Evolutionary conservation across 2,888 invertebrate species (phyloP).

Genomic region (Thelaira solivaga): DNA sequence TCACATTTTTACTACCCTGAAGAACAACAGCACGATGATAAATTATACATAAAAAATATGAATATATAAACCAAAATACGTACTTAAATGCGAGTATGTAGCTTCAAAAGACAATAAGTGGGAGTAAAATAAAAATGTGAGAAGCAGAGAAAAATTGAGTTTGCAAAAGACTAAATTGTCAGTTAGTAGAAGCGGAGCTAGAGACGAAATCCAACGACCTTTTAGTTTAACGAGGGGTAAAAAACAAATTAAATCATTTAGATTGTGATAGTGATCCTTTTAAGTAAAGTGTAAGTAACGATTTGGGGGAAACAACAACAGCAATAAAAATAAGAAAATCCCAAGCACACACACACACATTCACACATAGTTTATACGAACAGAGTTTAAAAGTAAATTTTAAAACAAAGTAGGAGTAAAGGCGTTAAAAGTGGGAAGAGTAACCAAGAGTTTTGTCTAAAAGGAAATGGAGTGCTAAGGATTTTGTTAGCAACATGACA

Average conservation of each 20-base stretch:
- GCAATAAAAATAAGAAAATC: too few species aligned
- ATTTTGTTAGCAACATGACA: conserved; percentile 39
- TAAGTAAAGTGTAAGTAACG: conserved; percentile 66
- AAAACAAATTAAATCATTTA: conserved; percentile 77
- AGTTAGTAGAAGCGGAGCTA: not conserved
- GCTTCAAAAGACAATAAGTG: not conserved
- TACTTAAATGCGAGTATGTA: too few species aligned
- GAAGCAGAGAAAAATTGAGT: conserved; percentile 4
- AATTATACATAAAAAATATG: conserved; percentile 9
- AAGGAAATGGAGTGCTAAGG: conserved; percentile 61
- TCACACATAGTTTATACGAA: not conserved
- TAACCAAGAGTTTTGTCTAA: conserved; percentile 38
- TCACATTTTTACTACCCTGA: conserved; percentile 69
- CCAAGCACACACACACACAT: not conserved
- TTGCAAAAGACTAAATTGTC: conserved; percentile 9
- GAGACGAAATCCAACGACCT: conserved; percentile 28
- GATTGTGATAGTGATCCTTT: conserved; percentile 76
- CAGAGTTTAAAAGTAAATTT: not conserved
- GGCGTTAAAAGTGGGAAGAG: conserved; percentile 5
- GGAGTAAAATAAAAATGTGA: not conserved
- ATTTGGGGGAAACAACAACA: conserved; percentile 49
- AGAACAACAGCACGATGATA: conserved; percentile 23
- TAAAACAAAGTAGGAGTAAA: not conserved
- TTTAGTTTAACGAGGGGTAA: conserved; percentile 72
- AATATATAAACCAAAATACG: conserved; percentile 29